A percentile compares a stretch with the other conserved stretches of the same genome.
These are phyloP conservation scores for Poeciliopsis gracilis DNA, from an alignment of 2,797 vertebrate species.

Conservation along the genomic window DNA sequence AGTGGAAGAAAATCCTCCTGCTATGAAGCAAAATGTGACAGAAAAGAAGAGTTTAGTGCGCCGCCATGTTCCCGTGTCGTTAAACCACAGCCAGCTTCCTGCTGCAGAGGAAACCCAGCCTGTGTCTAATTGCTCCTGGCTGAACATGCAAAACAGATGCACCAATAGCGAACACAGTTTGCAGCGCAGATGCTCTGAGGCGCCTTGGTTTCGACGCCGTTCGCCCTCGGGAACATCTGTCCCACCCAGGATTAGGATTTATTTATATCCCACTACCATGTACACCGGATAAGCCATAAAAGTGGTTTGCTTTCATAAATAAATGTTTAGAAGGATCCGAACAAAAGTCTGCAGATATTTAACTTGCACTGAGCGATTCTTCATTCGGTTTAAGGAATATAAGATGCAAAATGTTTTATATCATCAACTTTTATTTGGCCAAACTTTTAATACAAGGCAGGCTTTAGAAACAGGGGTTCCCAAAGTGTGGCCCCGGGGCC, in stretches of 20 bases:
- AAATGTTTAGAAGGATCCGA: not conserved
- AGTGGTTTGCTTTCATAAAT: not conserved
- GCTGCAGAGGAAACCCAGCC: not conserved
- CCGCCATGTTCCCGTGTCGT: not conserved
- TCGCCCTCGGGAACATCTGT: not conserved
- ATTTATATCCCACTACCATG: not conserved
- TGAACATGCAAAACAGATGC: constrained; percentile 3
- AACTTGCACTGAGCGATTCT: not conserved
- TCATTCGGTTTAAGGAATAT: too few relatives aligned
- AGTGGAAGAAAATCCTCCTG: not conserved
- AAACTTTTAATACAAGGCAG: too few relatives aligned
- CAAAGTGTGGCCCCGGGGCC: too few relatives aligned
- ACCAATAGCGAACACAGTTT: not conserved
- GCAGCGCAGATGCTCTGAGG: not conserved
- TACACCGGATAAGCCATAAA: not conserved
- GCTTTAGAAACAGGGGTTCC: too few relatives aligned
- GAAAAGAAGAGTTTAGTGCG: not conserved
- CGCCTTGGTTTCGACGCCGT: not conserved
- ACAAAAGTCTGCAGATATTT: not conserved
- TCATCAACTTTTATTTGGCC: too few relatives aligned
- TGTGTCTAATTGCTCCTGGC: not conserved
- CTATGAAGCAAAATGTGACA: not conserved
- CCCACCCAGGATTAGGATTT: not conserved
- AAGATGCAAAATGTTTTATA: too few relatives aligned
- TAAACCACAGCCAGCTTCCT: not conserved